A percentile compares a stretch with the other conserved stretches of the same genome.
Evolutionary conservation across 2,888 invertebrate genomes (phyloP).

Genomic region (Bombylius major): DNA sequence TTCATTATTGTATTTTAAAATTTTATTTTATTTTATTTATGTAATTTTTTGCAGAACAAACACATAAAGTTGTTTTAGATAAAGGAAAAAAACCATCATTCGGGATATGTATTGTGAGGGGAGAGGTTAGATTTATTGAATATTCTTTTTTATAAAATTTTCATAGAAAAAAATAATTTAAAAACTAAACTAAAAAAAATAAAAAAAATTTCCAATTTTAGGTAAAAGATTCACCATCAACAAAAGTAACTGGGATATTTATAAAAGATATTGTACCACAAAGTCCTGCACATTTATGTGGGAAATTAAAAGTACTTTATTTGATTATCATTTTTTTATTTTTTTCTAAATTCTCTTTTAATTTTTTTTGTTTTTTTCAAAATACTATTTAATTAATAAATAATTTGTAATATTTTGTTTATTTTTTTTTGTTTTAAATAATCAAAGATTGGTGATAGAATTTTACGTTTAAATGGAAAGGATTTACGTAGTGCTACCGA

Average conservation of each 20-base stretch:
- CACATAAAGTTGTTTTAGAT: conserved; percentile 5
- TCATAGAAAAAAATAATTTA: neutral
- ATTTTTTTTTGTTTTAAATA: neutral
- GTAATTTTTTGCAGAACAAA: conserved; percentile 1
- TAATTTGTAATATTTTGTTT: too few species aligned
- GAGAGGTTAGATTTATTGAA: conserved; percentile 51
- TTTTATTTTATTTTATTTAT: too few species aligned
- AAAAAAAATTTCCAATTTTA: conserved; percentile 6
- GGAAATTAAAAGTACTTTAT: conserved; percentile 59
- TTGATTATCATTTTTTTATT: neutral
- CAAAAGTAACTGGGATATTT: conserved; percentile 82
- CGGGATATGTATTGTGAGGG: conserved; percentile 95
- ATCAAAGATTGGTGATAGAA: conserved; percentile 31
- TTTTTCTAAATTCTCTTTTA: neutral
- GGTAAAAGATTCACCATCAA: conserved; percentile 45
- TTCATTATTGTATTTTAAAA: too few species aligned
- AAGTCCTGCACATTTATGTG: conserved; percentile 85
- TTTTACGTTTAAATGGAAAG: conserved; percentile 71
- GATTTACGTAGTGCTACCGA: conserved; percentile 86
- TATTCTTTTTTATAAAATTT: neutral
- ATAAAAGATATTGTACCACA: conserved; percentile 91
- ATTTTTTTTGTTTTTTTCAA: too few species aligned
- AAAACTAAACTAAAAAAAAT: neutral
- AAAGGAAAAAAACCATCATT: conserved; percentile 43
- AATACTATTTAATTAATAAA: too few species aligned